Evolutionary conservation across 2,888 invertebrate species (phyloP).

Genomic region (Notodonta ziczac): DNA sequence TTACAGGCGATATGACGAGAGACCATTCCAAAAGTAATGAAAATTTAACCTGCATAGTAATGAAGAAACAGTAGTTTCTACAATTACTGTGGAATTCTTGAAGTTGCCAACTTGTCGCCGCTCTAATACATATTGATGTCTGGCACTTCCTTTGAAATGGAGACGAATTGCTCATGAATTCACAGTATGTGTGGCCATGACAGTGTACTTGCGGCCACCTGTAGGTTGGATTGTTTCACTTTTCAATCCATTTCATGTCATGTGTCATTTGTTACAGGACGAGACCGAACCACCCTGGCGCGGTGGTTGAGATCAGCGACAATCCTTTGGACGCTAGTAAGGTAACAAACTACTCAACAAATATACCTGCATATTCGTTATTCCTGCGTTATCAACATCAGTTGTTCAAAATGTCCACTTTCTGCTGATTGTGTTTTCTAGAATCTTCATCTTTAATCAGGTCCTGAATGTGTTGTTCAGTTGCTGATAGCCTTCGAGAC

Average conservation of each 20-base stretch:
- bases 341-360: slow-evolving; percentile 79
- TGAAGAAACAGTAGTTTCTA: too few species aligned
- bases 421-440: too few species aligned
- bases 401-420: too few species aligned
- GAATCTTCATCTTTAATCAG: too few species aligned
- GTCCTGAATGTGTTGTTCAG: slow-evolving; percentile 74
- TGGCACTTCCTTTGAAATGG: not conserved
- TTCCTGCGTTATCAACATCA: too few species aligned
- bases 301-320: slow-evolving; percentile 97
- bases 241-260: not conserved
- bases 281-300: slow-evolving; percentile 97
- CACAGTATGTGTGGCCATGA: not conserved
- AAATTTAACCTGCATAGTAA: not conserved
- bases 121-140: not conserved
- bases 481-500: slow-evolving; percentile 98
- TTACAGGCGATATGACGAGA: too few species aligned
- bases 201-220: not conserved
- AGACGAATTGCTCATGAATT: not conserved
- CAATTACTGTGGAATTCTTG: slow-evolving; percentile 6
- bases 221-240: not conserved
- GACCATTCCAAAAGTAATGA: too few species aligned
- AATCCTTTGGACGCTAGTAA: slow-evolving; percentile 98
- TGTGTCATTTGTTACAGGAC: slow-evolving; percentile 87
- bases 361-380: too few species aligned
- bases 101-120: slow-evolving; percentile 12